phyloP scores from a whole-genome alignment of 2,797 vertebrate genomes.

The Sylvia borin region DNA sequence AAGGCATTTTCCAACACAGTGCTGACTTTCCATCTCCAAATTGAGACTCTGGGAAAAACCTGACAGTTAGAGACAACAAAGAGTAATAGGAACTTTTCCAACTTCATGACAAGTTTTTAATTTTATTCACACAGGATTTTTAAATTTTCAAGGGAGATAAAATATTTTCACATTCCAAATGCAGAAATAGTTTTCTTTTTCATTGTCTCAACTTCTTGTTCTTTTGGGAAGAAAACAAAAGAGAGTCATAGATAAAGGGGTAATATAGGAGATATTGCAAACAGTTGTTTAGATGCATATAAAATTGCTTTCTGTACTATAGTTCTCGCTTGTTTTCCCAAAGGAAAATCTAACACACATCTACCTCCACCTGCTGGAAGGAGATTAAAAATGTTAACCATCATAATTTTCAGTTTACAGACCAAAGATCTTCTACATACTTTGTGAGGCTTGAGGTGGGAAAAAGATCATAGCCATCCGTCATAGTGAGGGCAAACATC shows the following conservation, averaged over 20 bases:
- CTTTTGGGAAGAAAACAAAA: background rate
- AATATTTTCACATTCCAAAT: background rate
- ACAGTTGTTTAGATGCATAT: background rate
- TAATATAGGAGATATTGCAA: background rate
- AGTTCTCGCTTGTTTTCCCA: background rate
- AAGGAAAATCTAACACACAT: conserved; percentile 48
- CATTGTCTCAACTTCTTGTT: background rate
- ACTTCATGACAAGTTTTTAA: background rate
- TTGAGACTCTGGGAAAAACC: background rate
- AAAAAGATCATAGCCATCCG: background rate
- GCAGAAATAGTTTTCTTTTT: background rate
- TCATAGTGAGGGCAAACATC: background rate
- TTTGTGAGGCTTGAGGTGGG: background rate
- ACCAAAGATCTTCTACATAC: background rate
- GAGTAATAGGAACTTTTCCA: background rate
- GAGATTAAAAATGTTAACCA: conserved; percentile 39
- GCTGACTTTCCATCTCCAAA: background rate
- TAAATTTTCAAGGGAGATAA: background rate
- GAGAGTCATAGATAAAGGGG: background rate
- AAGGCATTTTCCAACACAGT: background rate
- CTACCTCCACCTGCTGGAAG: conserved; percentile 71
- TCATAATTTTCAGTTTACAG: background rate
- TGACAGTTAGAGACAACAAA: background rate
- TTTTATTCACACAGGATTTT: background rate
- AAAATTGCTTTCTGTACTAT: background rate